phyloP scores from a whole-genome alignment of 2,113 vertebrate genomes.

The Syngnathus typhle region DNA sequence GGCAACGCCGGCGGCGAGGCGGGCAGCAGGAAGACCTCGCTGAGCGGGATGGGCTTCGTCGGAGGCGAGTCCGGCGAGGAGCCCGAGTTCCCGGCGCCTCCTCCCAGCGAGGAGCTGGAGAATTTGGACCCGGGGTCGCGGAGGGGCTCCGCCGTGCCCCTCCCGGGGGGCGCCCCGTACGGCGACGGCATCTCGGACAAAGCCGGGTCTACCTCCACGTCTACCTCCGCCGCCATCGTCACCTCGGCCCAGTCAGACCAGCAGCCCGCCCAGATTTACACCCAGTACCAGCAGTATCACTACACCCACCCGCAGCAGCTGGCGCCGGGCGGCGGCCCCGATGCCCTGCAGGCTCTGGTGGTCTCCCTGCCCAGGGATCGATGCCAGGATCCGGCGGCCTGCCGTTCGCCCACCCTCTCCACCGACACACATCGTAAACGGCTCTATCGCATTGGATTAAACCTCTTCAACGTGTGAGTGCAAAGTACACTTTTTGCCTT shows the following conservation, averaged over 20 bases:
- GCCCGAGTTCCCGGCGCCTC: constrained; percentile 70
- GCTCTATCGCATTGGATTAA: constrained; percentile 95
- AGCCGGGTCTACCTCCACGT: constrained; percentile 82
- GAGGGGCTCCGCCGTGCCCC: constrained; percentile 48
- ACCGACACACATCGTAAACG: constrained; percentile 94
- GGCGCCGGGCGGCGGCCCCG: constrained; percentile 74
- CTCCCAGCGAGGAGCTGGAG: constrained; percentile 68
- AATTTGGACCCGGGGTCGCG: constrained; percentile 50
- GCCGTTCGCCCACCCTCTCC: constrained; percentile 89
- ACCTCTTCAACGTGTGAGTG: constrained; percentile 98
- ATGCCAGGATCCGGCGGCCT: constrained; percentile 89
- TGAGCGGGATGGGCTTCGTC: constrained; percentile 36
- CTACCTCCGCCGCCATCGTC: constrained; percentile 85
- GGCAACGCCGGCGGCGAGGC: constrained; percentile 76
- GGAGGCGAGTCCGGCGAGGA: constrained; percentile 45
- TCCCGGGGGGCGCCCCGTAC: constrained; percentile 51
- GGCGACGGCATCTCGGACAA: constrained; percentile 76
- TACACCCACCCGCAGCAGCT: constrained; percentile 64
- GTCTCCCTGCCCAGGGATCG: constrained; percentile 90
- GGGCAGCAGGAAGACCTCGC: constrained; percentile 57
- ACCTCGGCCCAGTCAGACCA: constrained; percentile 79
- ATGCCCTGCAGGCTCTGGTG: constrained; percentile 89
- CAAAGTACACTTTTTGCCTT: constrained; percentile 32
- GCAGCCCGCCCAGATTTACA: constrained; percentile 66
- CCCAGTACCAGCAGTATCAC: constrained; percentile 70